Evolutionary conservation across 2,888 invertebrate species (phyloP).

Genomic region (Eristalis arbustorum): DNA sequence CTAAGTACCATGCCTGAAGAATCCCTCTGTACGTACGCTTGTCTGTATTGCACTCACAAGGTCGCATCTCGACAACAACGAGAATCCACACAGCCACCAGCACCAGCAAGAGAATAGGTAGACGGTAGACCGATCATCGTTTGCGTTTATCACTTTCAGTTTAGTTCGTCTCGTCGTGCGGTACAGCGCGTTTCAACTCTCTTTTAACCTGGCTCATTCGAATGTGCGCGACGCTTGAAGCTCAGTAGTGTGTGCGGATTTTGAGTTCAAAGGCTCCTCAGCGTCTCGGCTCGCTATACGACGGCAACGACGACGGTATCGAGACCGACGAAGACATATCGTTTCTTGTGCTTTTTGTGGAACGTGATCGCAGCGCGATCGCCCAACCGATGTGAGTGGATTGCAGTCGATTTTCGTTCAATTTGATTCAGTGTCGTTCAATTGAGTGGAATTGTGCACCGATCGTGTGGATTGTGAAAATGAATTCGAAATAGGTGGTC

Average conservation of each 20-base stretch:
- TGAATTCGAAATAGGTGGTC: constrained; percentile 27
- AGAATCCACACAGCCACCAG: constrained; percentile 30
- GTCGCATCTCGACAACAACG: constrained; percentile 55
- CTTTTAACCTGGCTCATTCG: background rate
- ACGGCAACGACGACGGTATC: background rate
- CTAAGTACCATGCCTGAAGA: constrained; percentile 7
- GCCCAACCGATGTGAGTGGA: background rate
- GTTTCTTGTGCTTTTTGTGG: constrained; percentile 39
- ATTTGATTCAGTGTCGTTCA: constrained; percentile 23
- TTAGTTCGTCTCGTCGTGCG: constrained; percentile 67
- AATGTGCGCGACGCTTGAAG: background rate
- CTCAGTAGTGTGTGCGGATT: constrained; percentile 15
- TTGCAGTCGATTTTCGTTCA: constrained; percentile 6
- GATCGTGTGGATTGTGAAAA: constrained; percentile 45
- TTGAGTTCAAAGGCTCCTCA: constrained; percentile 64
- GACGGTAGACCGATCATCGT: constrained; percentile 64
- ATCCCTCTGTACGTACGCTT: constrained; percentile 41
- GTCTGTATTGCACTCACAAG: constrained; percentile 28
- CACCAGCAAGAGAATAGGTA: constrained; percentile 43
- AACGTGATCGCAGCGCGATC: constrained; percentile 28
- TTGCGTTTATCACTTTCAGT: constrained; percentile 69
- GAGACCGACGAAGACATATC: constrained; percentile 12
- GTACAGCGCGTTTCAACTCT: constrained; percentile 62
- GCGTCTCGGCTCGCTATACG: constrained; percentile 46
- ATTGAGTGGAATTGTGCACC: constrained; percentile 49